These are phyloP conservation scores for Campoletis raptor DNA, from an alignment of 2,888 invertebrate genomes.

Conservation along the genomic window DNA sequence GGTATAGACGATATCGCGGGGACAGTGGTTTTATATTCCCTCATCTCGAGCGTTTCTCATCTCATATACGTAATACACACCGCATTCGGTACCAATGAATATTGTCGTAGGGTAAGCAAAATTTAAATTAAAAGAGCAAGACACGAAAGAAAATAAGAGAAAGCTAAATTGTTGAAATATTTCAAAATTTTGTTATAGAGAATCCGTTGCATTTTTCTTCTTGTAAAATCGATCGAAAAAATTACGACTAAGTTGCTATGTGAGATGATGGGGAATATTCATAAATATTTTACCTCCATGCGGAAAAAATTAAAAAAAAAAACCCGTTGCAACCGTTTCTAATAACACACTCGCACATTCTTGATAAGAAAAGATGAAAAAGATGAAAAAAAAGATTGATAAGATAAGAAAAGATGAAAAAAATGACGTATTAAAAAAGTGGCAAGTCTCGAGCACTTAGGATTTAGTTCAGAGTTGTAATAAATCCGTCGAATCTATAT, in stretches of 20 bases:
- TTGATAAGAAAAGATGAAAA: not conserved
- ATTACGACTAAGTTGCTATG: not conserved
- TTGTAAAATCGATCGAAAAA: not conserved
- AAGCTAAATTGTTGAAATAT: not conserved
- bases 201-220: not conserved
- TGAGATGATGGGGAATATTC: not conserved
- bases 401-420: not conserved
- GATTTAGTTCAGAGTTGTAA: not conserved
- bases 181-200: not conserved
- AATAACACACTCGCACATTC: not conserved
- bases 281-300: not conserved
- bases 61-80: slow-evolving; percentile 47
- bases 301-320: no score
- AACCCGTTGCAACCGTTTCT: not conserved
- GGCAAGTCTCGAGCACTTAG: not conserved
- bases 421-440: not conserved
- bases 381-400: not conserved
- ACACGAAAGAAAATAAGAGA: not conserved
- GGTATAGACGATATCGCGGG: slow-evolving; percentile 47
- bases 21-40: slow-evolving; percentile 28
- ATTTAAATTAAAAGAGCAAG: not conserved
- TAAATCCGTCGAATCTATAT: not conserved
- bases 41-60: slow-evolving; percentile 14
- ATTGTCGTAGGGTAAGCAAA: not conserved
- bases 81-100: slow-evolving; percentile 23